phyloP scores from a whole-genome alignment of 2,888 invertebrate genomes.

The Leptinotarsa haldemani region DNA sequence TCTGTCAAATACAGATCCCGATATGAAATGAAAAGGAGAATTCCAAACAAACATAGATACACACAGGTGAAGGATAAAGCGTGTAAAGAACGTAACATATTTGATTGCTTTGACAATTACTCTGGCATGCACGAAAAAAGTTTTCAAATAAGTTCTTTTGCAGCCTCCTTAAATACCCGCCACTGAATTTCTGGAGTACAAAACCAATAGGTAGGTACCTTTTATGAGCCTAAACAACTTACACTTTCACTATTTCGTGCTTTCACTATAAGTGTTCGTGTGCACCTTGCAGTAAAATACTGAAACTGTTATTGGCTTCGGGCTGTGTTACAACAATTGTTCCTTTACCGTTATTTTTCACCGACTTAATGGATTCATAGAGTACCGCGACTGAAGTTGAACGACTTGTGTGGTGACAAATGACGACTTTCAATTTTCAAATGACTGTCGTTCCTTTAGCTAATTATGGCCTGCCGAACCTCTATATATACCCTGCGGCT shows the following conservation, averaged over 20 bases:
- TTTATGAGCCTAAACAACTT: slow-evolving; percentile 19
- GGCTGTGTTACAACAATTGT: slow-evolving; percentile 14
- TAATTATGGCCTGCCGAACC: too few species aligned
- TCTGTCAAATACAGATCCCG: too few species aligned
- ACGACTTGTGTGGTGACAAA: not conserved
- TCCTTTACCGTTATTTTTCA: slow-evolving; percentile 1
- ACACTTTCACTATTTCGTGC: slow-evolving; percentile 35
- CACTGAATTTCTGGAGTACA: not conserved
- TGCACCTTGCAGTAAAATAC: slow-evolving; percentile 5
- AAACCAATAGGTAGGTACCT: slow-evolving; percentile 8
- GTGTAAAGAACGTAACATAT: too few species aligned
- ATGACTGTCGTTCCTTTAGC: not conserved
- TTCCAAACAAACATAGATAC: too few species aligned
- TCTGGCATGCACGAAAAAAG: not conserved
- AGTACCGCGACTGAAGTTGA: slow-evolving; percentile 3
- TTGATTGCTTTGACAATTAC: too few species aligned
- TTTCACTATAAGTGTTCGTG: slow-evolving; percentile 30
- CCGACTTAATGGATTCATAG: not conserved
- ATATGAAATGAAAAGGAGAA: too few species aligned
- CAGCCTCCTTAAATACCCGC: not conserved
- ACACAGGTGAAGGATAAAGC: too few species aligned
- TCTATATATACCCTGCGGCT: too few species aligned
- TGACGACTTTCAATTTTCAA: slow-evolving; percentile 10
- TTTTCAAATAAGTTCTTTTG: not conserved
- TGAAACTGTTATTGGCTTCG: slow-evolving; percentile 8